Evolutionary conservation across 2,888 invertebrate species (phyloP).

Genomic region (Blastobasis adustella): DNA sequence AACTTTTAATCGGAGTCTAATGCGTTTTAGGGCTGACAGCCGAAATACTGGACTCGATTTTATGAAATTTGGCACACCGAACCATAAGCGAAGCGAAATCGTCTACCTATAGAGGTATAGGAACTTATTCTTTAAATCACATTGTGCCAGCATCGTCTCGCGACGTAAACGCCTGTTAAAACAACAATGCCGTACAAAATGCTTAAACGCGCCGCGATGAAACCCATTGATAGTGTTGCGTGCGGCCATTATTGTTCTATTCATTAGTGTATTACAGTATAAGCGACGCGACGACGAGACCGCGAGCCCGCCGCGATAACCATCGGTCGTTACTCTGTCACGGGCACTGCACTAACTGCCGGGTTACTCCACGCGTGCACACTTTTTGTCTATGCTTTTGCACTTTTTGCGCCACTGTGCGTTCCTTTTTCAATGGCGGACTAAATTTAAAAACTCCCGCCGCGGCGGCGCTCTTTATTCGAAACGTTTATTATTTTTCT

Average conservation of each 20-base stretch:
- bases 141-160: neutral
- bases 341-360: slow-evolving; percentile 62
- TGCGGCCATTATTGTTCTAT: neutral
- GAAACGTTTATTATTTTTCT: slow-evolving; percentile 16
- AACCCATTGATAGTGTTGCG: neutral
- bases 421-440: no score
- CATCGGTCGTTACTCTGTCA: slow-evolving; percentile 66
- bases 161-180: neutral
- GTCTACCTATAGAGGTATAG: slow-evolving; percentile 3
- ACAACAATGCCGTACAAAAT: neutral
- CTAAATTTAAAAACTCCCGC: no score
- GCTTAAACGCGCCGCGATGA: neutral
- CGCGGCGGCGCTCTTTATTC: no score
- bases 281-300: neutral
- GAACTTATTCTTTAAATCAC: no score
- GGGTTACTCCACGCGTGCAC: slow-evolving; percentile 59
- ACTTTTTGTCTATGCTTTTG: slow-evolving; percentile 32
- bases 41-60: no score
- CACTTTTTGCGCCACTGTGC: slow-evolving; percentile 22
- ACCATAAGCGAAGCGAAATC: slow-evolving; percentile 13
- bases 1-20: no score
- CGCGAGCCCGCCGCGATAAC: slow-evolving; percentile 40
- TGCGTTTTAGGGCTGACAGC: no score
- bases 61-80: slow-evolving; percentile 1
- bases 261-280: slow-evolving; percentile 1